Conservation (phyloP, 2,888 invertebrate species). For the Dendrolimus pini region DNA sequence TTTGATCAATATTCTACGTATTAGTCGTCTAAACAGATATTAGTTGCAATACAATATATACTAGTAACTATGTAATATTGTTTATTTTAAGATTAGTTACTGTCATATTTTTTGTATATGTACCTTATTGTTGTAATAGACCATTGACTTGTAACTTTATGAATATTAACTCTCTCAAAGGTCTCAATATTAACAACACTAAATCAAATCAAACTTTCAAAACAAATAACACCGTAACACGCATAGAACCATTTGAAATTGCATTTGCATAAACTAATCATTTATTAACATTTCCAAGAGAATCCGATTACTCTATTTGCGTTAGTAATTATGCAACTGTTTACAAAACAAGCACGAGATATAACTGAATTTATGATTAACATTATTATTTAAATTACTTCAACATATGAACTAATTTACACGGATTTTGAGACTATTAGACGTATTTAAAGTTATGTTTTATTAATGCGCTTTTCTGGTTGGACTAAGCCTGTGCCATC, state of each 20-base stretch:
- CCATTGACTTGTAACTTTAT: not conserved
- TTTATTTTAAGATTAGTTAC: not conserved
- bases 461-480: too few species aligned
- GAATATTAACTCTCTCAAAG: not conserved
- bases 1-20: too few species aligned
- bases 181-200: conserved; percentile 1
- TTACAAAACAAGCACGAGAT: conserved; percentile 3
- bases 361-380: conserved; percentile 14
- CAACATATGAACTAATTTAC: too few species aligned
- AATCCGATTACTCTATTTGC: conserved; percentile 45
- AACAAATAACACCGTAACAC: not conserved
- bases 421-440: too few species aligned
- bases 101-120: not conserved
- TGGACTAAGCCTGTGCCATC: too few species aligned
- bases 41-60: not conserved
- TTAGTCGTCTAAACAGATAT: too few species aligned
- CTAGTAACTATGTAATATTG: not conserved
- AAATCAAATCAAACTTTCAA: conserved; percentile 4
- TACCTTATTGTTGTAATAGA: not conserved
- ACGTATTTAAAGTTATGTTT: too few species aligned
- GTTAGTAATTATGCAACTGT: conserved; percentile 47
- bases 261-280: conserved; percentile 22
- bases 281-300: conserved; percentile 24
- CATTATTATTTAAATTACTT: not conserved
- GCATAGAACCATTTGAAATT: conserved; percentile 8